Evolutionary conservation across 2,888 invertebrate species (phyloP), one percentile per base, ranked within the genome.

Genomic region (Periphyllus acericola): DNA sequence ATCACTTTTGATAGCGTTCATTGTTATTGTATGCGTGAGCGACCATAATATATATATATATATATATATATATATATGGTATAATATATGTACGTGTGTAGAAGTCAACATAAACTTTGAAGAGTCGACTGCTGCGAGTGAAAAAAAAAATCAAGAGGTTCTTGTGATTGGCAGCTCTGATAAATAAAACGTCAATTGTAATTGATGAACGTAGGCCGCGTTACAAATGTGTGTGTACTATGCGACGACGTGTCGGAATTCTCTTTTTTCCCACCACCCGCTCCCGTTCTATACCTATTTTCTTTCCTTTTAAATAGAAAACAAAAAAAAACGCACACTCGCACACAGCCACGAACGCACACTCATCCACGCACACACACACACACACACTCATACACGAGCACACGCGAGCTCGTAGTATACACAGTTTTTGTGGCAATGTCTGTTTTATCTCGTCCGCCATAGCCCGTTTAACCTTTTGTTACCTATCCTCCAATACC

Each of bases 131-230:
- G 66, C 32, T 29, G 40, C 9, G 36, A 36, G 74, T 25, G 83
- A 25, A 32, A 66, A 76, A 29, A 83, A 76, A 84, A 84, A 66
- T 76, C 75, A 66, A 84, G 76, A 76, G 84, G 66, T 66, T 76
- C 76, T 75, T 60, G 78, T 79, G 79, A 87, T 80, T 80, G 86
- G 80, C 86, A 87, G 86, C 36, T 87, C 60, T 60, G 80, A 87
- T 87, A 87, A 87, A 87, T 87, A 87, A 80, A 87, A 87, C 80
- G 86, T 87, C 86, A 87, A 80, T 60, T 29, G 86, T 80, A 87
- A 87, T 80, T 80, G 86, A 87, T 80, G 86, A 87, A 87, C 80
- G 86, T 29, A 29, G 68, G 52, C 85, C 72, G 34, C 86, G 86
- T 80, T 74, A 87, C 80, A 80, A 87, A 87, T 74, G 80, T 46